phyloP scores from a whole-genome alignment of 2,888 invertebrate species.

The Dexiosoma caninum region DNA sequence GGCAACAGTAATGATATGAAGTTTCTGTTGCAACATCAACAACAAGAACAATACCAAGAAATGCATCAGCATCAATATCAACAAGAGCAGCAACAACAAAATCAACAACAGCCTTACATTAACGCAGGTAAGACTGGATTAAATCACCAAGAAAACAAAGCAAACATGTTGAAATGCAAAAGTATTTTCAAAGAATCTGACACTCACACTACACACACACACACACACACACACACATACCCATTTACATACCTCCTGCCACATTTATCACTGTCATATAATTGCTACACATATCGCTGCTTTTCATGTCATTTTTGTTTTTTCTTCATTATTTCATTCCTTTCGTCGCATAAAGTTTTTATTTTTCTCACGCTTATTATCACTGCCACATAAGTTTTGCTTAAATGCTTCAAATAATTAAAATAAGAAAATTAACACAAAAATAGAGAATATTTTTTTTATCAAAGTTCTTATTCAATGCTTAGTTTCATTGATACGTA shows the following conservation, averaged over 20 bases:
- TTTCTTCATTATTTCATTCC: not conserved
- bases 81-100: slow-evolving; percentile 55
- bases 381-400: not conserved
- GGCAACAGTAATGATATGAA: slow-evolving; percentile 72
- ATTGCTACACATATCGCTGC: slow-evolving; percentile 21
- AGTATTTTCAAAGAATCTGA: not conserved
- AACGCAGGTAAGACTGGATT: slow-evolving; percentile 46
- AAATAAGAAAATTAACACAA: too few relatives aligned
- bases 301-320: slow-evolving; percentile 9
- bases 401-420: too few relatives aligned
- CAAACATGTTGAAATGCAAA: not conserved
- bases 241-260: not conserved
- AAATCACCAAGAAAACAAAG: slow-evolving; percentile 1
- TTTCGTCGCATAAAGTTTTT: not conserved
- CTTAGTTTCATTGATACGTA: too few relatives aligned
- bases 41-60: slow-evolving; percentile 57
- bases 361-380: slow-evolving; percentile 12
- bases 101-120: slow-evolving; percentile 55
- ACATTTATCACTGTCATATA: slow-evolving; percentile 21
- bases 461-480: too few relatives aligned
- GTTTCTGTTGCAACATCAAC: slow-evolving; percentile 40
- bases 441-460: not conserved
- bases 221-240: not conserved
- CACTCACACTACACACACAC: not conserved
- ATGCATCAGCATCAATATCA: not conserved